A percentile compares a stretch with the other conserved stretches of the same genome.
phyloP scores from a whole-genome alignment of 2,113 vertebrate genomes.

The Symphodus melops region DNA sequence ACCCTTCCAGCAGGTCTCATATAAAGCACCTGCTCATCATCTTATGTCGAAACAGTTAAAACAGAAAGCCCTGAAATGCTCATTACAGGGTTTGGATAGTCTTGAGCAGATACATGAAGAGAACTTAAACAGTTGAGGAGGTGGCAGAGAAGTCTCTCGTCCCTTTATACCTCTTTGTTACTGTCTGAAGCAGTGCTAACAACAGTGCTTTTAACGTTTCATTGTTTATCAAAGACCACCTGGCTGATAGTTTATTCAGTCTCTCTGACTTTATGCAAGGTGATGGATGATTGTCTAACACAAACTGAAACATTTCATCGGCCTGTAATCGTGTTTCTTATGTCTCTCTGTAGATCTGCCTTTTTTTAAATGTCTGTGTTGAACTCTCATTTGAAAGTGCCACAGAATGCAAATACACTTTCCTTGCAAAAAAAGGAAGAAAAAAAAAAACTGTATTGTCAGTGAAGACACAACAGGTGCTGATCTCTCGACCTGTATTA shows the following conservation, averaged over 20 bases:
- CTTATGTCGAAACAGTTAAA: background rate
- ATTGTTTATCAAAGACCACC: background rate
- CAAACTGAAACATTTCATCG: no score
- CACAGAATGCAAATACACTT: background rate
- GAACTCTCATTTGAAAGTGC: background rate
- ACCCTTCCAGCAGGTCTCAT: background rate
- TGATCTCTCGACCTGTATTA: background rate
- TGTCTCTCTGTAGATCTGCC: no score
- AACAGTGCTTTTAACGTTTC: background rate
- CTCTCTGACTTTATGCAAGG: background rate
- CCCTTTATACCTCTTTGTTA: conserved; percentile 14
- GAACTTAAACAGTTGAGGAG: background rate
- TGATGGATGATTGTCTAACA: no score
- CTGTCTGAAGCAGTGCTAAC: background rate
- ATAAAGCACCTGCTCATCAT: background rate
- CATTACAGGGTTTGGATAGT: background rate
- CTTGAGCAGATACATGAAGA: no score
- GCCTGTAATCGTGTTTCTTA: no score
- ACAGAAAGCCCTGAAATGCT: conserved; percentile 25
- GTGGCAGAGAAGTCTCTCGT: background rate
- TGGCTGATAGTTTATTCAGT: background rate
- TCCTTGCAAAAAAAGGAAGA: no score
- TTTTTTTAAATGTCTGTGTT: background rate
- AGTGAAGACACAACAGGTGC: background rate
- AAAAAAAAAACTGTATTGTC: background rate